phyloP scores from a whole-genome alignment of 1,140 invertebrate genomes.

The Acromyrmex charruanus region DNA sequence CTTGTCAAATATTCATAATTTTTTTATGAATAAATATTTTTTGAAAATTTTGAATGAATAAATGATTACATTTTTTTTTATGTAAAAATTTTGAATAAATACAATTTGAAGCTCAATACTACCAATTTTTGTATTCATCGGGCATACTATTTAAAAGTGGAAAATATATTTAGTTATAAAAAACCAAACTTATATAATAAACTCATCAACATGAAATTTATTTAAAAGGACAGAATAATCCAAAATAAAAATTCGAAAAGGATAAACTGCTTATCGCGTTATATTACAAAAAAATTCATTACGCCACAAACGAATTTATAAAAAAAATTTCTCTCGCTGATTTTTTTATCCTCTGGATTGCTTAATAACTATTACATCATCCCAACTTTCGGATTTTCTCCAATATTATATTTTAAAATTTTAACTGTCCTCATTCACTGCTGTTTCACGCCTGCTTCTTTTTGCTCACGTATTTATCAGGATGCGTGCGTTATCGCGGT shows the following conservation, averaged over 20 bases:
- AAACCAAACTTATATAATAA: not conserved
- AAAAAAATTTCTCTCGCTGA: not conserved
- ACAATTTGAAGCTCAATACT: too few relatives aligned
- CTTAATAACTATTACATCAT: not conserved
- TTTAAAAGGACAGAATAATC: conserved; percentile 1
- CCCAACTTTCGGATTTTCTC: not conserved
- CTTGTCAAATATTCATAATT: too few relatives aligned
- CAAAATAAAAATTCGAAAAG: not conserved
- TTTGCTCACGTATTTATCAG: not conserved
- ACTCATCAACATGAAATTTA: not conserved
- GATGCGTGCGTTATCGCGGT: conserved; percentile 40
- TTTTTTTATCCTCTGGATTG: not conserved
- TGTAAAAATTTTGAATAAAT: too few relatives aligned
- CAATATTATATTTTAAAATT: conserved; percentile 5
- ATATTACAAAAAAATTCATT: not conserved
- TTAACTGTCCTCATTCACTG: not conserved
- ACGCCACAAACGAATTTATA: not conserved
- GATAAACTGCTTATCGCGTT: not conserved
- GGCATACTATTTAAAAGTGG: not conserved
- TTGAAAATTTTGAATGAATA: too few relatives aligned
- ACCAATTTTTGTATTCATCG: too few relatives aligned
- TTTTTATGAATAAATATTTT: too few relatives aligned
- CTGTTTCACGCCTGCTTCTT: not conserved
- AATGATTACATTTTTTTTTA: too few relatives aligned
- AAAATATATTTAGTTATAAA: conserved; percentile 1